Conservation (phyloP, 2,888 invertebrate species). For the Corbicula japonica region DNA sequence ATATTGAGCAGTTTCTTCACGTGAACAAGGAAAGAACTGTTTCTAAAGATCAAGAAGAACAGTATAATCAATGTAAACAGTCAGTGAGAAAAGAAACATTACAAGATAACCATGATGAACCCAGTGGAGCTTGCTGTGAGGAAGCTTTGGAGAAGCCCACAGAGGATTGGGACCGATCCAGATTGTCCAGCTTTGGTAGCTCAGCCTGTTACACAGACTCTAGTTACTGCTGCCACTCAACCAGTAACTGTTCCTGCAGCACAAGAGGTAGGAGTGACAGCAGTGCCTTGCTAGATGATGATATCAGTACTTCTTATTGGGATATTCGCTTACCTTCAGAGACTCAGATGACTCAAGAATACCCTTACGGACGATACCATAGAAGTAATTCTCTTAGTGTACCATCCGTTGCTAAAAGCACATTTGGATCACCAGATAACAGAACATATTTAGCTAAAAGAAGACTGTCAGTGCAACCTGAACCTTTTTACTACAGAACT, state of each 20-base stretch:
- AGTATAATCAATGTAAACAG: no score
- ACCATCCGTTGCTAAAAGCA: not conserved
- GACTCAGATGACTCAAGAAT: not conserved
- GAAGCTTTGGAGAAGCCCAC: no score
- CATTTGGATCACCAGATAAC: slow-evolving; percentile 10
- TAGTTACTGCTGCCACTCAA: slow-evolving; percentile 8
- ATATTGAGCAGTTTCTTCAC: no score
- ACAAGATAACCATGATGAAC: no score
- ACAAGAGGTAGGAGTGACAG: slow-evolving; percentile 13
- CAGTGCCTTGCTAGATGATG: not conserved
- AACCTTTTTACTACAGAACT: no score
- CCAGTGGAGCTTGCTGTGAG: no score
- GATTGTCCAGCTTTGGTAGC: slow-evolving; percentile 34
- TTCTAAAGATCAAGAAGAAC: no score
- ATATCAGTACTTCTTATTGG: slow-evolving; percentile 32
- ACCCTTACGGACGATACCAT: not conserved
- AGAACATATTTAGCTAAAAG: slow-evolving; percentile 26
- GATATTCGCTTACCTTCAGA: slow-evolving; percentile 23
- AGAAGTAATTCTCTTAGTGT: slow-evolving; percentile 29
- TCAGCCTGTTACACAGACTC: slow-evolving; percentile 25
- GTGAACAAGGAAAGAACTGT: no score
- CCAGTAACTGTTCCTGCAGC: slow-evolving; percentile 1
- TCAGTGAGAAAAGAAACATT: no score
- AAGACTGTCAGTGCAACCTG: slow-evolving; percentile 19
- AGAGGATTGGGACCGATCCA: slow-evolving; percentile 4